Percentiles rank a stretch among this genome's conserved stretches.
Evolutionary conservation across 2,888 invertebrate species (phyloP).

Genomic region (Lampropteryx suffumata): DNA sequence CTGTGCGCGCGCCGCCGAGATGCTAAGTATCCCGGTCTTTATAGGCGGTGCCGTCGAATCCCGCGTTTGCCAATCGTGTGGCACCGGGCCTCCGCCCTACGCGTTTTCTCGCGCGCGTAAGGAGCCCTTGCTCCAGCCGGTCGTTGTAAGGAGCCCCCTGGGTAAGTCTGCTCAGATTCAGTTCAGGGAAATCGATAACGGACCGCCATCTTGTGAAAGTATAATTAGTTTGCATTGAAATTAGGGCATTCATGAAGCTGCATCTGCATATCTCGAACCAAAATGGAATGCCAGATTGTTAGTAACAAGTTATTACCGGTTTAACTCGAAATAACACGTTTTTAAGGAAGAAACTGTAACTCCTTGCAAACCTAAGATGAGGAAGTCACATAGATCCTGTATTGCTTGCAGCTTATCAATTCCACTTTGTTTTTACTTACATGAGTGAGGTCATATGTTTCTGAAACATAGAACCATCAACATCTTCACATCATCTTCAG

Average conservation of each 20-base stretch:
- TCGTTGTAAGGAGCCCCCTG: conserved; percentile 58
- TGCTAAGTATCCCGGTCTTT: conserved; percentile 75
- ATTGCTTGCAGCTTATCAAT: too few relatives aligned
- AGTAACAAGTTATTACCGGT: too few relatives aligned
- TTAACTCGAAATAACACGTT: too few relatives aligned
- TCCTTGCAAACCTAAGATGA: too few relatives aligned
- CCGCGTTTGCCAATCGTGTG: conserved; percentile 72
- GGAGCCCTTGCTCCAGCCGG: conserved; percentile 77
- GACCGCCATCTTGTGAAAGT: conserved; percentile 70
- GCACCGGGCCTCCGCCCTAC: conserved; percentile 64
- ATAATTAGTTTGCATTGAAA: conserved; percentile 38
- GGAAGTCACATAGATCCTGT: too few relatives aligned
- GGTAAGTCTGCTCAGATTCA: conserved; percentile 67
- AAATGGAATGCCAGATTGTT: background rate
- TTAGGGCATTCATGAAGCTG: conserved; percentile 29
- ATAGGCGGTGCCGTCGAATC: conserved; percentile 75
- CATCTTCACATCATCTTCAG: too few relatives aligned
- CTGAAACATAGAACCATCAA: too few relatives aligned
- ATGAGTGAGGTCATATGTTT: too few relatives aligned
- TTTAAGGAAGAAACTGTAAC: too few relatives aligned
- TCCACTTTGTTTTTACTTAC: too few relatives aligned
- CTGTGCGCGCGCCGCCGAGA: conserved; percentile 66
- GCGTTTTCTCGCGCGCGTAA: conserved; percentile 75
- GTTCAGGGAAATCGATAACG: conserved; percentile 61
- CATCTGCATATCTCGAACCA: conserved; percentile 2